A percentile compares a stretch with the other conserved stretches of the same genome.
These are phyloP conservation scores for Kudoa iwatai DNA, from an alignment of 30 jellyfish, hydroid and myxozoan genomes.

Conservation along the genomic window DNA sequence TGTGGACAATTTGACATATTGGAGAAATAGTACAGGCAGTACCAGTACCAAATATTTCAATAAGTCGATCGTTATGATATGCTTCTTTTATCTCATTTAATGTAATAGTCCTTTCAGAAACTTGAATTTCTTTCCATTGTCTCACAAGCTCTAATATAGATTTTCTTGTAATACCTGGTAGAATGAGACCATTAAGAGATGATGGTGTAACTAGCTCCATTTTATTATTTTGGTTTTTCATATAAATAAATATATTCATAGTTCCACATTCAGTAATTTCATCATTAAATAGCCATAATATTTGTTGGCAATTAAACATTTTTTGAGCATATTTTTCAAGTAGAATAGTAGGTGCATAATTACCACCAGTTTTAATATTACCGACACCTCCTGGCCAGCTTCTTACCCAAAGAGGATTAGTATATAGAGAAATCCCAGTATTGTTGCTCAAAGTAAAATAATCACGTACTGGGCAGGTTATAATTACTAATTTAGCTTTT, in stretches of 20 bases:
- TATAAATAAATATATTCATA: constrained; percentile 35
- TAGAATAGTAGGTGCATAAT: constrained; percentile 51
- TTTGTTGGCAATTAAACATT: constrained; percentile 24
- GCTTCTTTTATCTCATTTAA: too few relatives aligned
- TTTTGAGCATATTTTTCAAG: constrained; percentile 23
- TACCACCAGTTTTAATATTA: constrained; percentile 61
- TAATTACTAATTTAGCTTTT: constrained; percentile 19
- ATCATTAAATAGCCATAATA: constrained; percentile 27
- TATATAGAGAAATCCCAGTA: constrained; percentile 23
- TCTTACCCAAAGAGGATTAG: constrained; percentile 24
- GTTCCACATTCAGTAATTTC: constrained; percentile 82
- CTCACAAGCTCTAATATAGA: constrained; percentile 35
- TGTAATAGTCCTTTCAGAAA: too few relatives aligned
- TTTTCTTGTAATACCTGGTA: constrained; percentile 51
- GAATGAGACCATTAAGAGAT: constrained; percentile 30
- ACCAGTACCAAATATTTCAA: too few relatives aligned
- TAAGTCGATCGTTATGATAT: too few relatives aligned
- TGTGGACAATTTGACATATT: too few relatives aligned
- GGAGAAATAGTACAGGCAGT: too few relatives aligned
- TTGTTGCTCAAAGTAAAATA: constrained; percentile 23
- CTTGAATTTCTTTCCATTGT: too few relatives aligned
- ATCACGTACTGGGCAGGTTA: constrained; percentile 70
- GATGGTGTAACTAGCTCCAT: constrained; percentile 36
- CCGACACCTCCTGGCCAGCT: constrained; percentile 91
- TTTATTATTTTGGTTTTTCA: constrained; percentile 25